Conservation (phyloP, 2,797 vertebrate species). For the Scomberomorus guttatus region DNA sequence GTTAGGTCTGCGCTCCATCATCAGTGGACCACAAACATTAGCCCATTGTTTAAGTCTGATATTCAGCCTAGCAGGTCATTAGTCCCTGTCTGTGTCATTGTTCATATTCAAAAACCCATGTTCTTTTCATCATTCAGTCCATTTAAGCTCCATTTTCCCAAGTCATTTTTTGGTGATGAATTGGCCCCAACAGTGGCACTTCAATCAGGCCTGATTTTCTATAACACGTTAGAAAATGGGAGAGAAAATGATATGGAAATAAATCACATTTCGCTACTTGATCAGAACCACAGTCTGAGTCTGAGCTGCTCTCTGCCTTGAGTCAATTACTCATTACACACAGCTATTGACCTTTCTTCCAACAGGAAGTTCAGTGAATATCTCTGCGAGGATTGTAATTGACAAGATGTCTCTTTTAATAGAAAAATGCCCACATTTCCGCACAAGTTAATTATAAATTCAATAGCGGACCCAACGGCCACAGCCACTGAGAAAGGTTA, state of each 20-base stretch:
- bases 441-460: constrained; percentile 88
- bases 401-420: constrained; percentile 91
- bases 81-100: constrained; percentile 73
- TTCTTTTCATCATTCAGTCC: constrained; percentile 84
- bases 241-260: constrained; percentile 87
- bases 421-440: constrained; percentile 89
- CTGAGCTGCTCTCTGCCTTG: constrained; percentile 82
- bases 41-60: constrained; percentile 73
- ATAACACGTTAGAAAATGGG: constrained; percentile 82
- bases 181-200: constrained; percentile 83
- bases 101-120: constrained; percentile 81
- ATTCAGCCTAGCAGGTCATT: constrained; percentile 77
- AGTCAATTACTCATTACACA: constrained; percentile 91
- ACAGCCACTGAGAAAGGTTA: constrained; percentile 82
- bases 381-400: constrained; percentile 88
- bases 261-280: constrained; percentile 87
- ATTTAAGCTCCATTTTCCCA: constrained; percentile 84
- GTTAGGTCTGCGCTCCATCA: constrained; percentile 54
- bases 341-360: constrained; percentile 90
- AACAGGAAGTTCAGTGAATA: constrained; percentile 89
- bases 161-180: constrained; percentile 82
- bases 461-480: constrained; percentile 81
- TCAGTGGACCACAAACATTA: constrained; percentile 64
- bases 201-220: constrained; percentile 84
- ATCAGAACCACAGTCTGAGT: constrained; percentile 83